These are phyloP conservation scores for Penelope pileata DNA, from an alignment of 2,113 vertebrate species.

Conservation along the genomic window DNA sequence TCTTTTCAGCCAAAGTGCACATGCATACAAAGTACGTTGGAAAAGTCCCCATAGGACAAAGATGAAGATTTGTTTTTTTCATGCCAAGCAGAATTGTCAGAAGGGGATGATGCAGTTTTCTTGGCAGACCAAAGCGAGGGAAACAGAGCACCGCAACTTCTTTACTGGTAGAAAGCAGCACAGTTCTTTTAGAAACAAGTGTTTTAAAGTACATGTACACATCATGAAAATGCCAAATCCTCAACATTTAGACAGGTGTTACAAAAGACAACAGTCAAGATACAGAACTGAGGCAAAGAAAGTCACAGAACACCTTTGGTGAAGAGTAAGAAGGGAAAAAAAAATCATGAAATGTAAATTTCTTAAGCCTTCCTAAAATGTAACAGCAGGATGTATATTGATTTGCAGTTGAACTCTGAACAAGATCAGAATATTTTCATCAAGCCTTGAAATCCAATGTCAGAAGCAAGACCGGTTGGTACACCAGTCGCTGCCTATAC, in stretches of 20 bases:
- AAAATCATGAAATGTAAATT: background rate
- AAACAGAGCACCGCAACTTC: background rate
- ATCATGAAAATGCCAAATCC: background rate
- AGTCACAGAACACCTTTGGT: background rate
- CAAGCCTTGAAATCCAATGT: background rate
- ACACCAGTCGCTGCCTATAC: background rate
- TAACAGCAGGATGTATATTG: background rate
- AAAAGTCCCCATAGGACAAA: conserved; percentile 55
- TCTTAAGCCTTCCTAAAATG: background rate
- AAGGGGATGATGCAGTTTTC: conserved; percentile 43
- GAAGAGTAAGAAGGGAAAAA: background rate
- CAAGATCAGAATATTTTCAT: background rate
- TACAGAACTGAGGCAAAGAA: background rate
- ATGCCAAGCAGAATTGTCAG: conserved; percentile 67
- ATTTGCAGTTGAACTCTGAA: background rate
- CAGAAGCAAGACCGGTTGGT: background rate
- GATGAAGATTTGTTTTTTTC: conserved; percentile 63
- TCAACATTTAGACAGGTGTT: conserved; percentile 13
- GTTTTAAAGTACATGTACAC: background rate
- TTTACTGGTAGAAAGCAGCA: background rate
- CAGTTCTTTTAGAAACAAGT: background rate
- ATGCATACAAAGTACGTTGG: conserved; percentile 69
- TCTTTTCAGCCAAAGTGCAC: conserved; percentile 58
- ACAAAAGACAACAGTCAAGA: conserved; percentile 23
- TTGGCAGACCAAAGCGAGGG: conserved; percentile 17